Evolutionary conservation across 2,888 invertebrate species (phyloP).

Genomic region (Rhabditoides inermis): DNA sequence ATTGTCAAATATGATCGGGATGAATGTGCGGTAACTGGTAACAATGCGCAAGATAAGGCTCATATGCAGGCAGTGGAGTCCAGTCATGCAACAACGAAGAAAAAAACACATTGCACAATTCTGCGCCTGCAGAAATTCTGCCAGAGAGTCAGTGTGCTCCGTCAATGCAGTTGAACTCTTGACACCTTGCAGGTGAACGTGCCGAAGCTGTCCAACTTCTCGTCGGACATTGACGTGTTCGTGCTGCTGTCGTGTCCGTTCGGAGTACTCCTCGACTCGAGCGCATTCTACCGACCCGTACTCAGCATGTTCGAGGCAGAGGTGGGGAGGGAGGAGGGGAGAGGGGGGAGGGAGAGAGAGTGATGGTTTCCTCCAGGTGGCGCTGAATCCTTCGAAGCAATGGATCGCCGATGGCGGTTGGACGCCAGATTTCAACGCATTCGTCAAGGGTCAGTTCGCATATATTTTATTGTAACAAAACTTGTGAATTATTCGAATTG

Average conservation of each 20-base stretch:
- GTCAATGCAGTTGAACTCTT: no score
- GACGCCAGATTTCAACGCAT: conserved; percentile 40
- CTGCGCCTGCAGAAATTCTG: no score
- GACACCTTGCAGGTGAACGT: conserved; percentile 67
- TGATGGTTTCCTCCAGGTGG: conserved; percentile 9
- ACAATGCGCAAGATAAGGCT: no score
- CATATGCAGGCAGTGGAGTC: no score
- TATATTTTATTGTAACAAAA: no score
- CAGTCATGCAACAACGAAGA: no score
- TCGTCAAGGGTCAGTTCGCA: conserved; percentile 29
- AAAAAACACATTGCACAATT: no score
- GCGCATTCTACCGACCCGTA: conserved; percentile 80
- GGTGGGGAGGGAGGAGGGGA: conserved; percentile 34
- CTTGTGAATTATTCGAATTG: no score
- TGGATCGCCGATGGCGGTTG: conserved; percentile 39
- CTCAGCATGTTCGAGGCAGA: conserved; percentile 87
- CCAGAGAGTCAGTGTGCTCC: no score
- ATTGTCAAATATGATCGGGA: no score
- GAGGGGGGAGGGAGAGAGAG: not conserved
- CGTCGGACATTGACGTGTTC: conserved; percentile 75
- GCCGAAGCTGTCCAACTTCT: conserved; percentile 87
- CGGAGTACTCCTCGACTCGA: conserved; percentile 67
- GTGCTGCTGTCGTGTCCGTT: conserved; percentile 84
- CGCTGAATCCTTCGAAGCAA: conserved; percentile 19
- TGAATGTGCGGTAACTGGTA: no score